Evolutionary conservation across 2,113 vertebrate genomes (phyloP).

Genomic region (Paratilapia polleni): DNA sequence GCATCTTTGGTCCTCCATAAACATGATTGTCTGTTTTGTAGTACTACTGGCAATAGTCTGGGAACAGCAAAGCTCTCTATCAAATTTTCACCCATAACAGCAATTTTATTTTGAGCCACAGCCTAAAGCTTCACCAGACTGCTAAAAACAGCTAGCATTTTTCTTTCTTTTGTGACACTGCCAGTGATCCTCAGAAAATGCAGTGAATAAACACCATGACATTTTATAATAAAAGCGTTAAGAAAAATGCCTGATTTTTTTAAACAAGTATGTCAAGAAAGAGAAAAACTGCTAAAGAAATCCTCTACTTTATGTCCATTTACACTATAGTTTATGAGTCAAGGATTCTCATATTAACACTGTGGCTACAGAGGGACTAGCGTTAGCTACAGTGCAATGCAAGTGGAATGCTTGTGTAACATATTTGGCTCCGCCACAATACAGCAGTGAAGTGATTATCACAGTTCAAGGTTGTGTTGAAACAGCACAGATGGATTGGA

Average conservation of each 20-base stretch:
- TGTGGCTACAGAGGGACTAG: background rate
- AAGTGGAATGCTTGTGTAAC: conserved; percentile 28
- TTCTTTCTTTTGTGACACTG: background rate
- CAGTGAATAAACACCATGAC: background rate
- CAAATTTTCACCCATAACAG: background rate
- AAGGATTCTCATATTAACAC: conserved; percentile 3
- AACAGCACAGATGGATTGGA: conserved; percentile 42
- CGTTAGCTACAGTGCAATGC: background rate
- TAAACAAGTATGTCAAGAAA: background rate
- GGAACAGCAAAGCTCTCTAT: background rate
- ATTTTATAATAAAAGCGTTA: background rate
- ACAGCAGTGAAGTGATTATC: conserved; percentile 28
- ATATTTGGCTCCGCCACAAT: conserved; percentile 10
- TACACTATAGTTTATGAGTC: background rate
- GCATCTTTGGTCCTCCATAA: background rate
- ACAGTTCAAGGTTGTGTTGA: conserved; percentile 46
- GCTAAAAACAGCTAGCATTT: background rate
- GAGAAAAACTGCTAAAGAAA: conserved; percentile 16
- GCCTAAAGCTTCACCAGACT: background rate
- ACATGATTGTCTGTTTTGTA: background rate
- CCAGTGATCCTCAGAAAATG: conserved; percentile 21
- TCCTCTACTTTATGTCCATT: conserved; percentile 18
- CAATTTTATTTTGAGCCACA: background rate
- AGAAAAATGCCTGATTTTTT: background rate
- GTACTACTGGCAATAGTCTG: background rate